phyloP scores from a whole-genome alignment of 2,113 vertebrate species.

The Craseonycteris thonglongyai region DNA sequence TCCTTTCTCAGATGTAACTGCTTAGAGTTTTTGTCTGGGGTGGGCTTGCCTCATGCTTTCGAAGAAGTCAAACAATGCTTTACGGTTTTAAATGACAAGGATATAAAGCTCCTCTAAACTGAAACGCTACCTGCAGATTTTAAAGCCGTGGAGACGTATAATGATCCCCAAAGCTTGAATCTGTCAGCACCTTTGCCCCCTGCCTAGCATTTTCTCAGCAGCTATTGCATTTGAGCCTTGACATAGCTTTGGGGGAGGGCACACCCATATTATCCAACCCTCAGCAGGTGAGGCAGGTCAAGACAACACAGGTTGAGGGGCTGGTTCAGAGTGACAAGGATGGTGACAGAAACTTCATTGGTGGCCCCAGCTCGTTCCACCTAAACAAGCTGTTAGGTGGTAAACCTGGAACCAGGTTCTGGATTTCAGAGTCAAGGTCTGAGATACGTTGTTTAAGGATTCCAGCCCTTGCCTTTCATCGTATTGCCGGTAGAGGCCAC shows the following conservation, averaged over 20 bases:
- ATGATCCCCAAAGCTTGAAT: background rate
- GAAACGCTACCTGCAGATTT: background rate
- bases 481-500: background rate
- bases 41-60: background rate
- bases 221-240: background rate
- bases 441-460: background rate
- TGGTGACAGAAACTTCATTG: background rate
- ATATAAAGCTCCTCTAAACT: background rate
- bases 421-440: background rate
- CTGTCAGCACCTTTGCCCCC: background rate
- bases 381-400: background rate
- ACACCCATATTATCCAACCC: background rate
- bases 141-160: background rate
- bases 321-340: rapidly evolving
- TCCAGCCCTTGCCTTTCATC: background rate
- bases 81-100: background rate
- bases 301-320: background rate
- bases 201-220: background rate
- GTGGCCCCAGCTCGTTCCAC: background rate
- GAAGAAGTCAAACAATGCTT: background rate
- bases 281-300: background rate
- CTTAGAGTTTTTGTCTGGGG: background rate
- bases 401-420: background rate
- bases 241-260: too few relatives aligned
- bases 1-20: background rate